Base-by-base conservation (phyloP, 2,113 vertebrate species). In the Phainopepla nitens region DNA sequence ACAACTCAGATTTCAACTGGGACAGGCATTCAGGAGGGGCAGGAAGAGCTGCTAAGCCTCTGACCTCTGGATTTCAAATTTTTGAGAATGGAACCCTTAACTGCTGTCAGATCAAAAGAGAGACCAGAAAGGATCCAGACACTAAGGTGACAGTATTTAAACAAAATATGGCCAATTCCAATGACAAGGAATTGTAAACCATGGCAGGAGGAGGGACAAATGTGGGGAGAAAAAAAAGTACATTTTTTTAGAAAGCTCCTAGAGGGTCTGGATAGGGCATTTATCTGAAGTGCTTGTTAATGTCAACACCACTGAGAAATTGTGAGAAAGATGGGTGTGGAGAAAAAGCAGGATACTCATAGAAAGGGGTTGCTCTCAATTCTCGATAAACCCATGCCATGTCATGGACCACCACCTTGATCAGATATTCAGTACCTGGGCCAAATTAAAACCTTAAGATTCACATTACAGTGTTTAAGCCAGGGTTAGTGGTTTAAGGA, bases 141-240 rank as follows among this genome's bases (percentile, higher is more conserved):
- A 33, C 21, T 41, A 61, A 78, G 7, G 8, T 35, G 18, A 70
- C 90, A 82, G 20, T 12, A 68, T 49, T 76, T 51, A 56, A 61
- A 78, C 9, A 76, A 69, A 10, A 56, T 20, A 89, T 4, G 9
- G 35, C 9, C 24, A n/a, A 47, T 68, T 62, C 41, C n/a, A 56
- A 7, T 16, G 31, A 51, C 68, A 82, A 82, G 42, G 82, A 51
- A 9, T 60, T 35, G 51, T 54, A 60, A 87, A 54, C 35, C n/a
- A 21, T 28, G 57, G 62, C 15, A 36, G 28, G 4, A 66, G 9
- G 28, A 72, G 6, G 15, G 9, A 70, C 7, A 79, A 92, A 88
- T 1, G 2, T 8, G 16, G 19, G 33, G 3, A 7, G 4, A 8
- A 45, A 51, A 64, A 44, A 69, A 44, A 3, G 6, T 3, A 44